A percentile compares a stretch with the other conserved stretches of the same genome.
These are phyloP conservation scores for Dermatemys mawii DNA, from an alignment of 2,113 vertebrate species.

Conservation along the genomic window DNA sequence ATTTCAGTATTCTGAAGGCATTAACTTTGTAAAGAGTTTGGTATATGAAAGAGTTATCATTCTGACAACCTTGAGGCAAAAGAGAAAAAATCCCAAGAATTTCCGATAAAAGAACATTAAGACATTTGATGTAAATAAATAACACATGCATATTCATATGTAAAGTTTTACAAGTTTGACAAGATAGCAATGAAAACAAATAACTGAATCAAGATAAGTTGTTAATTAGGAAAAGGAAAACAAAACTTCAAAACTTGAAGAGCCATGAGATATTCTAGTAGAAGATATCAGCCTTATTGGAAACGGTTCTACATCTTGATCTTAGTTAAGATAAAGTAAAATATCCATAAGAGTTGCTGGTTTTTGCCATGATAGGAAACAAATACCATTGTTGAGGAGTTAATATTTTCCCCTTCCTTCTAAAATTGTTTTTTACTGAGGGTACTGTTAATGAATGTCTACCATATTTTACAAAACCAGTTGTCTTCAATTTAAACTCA, in stretches of 20 bases:
- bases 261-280: not conserved
- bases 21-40: constrained; percentile 38
- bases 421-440: not conserved
- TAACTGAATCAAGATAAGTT: not conserved
- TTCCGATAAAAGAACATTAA: constrained; percentile 48
- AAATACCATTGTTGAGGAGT: not conserved
- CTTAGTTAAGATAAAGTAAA: not conserved
- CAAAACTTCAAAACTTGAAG: not conserved
- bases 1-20: constrained; percentile 38
- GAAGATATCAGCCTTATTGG: not conserved
- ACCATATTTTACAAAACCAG: not conserved
- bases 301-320: too few relatives aligned
- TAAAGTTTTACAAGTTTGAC: constrained; percentile 40
- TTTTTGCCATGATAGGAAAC: not conserved
- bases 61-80: constrained; percentile 55
- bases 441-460: not conserved
- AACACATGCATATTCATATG: constrained; percentile 70
- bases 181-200: constrained; percentile 31
- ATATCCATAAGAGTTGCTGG: not conserved
- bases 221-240: constrained; percentile 18
- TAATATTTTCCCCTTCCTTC: not conserved
- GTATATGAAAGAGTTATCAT: constrained; percentile 30
- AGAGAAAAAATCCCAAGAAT: constrained; percentile 21
- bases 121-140: constrained; percentile 70
- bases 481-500: constrained; percentile 4